Conservation (phyloP, 2,888 invertebrate species). For the Brachyopa scutellaris region DNA sequence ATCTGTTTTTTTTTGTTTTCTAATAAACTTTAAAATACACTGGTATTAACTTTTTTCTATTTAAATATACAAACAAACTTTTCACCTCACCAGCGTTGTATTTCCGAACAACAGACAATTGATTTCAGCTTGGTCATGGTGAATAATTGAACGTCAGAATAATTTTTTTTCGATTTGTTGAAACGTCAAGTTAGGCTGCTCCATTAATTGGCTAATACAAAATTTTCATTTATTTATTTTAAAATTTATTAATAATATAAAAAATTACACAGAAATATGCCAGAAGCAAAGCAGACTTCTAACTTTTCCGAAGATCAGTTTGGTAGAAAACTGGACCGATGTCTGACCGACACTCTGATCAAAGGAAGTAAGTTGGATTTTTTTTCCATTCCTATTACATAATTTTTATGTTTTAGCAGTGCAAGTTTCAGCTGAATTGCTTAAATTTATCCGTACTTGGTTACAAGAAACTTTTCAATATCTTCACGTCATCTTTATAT, state of each 20-base stretch:
- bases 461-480: neutral
- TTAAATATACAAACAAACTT: neutral
- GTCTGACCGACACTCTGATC: constrained; percentile 90
- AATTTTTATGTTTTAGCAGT: constrained; percentile 34
- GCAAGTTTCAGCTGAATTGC: neutral
- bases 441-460: neutral
- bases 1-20: too few species aligned
- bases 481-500: neutral
- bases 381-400: constrained; percentile 38
- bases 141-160: constrained; percentile 2
- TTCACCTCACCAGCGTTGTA: neutral
- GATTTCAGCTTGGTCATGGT: too few species aligned
- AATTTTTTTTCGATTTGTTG: neutral
- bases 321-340: constrained; percentile 91
- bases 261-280: constrained; percentile 34
- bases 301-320: constrained; percentile 86
- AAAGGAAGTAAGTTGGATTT: constrained; percentile 87
- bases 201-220: constrained; percentile 49
- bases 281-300: constrained; percentile 21
- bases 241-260: constrained; percentile 11
- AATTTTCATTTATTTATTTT: constrained; percentile 47
- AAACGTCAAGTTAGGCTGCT: constrained; percentile 28
- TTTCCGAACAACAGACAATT: neutral
- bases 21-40: too few species aligned
- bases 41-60: too few species aligned